phyloP scores from a whole-genome alignment of 2,888 invertebrate genomes.

The Norana najaformis region DNA sequence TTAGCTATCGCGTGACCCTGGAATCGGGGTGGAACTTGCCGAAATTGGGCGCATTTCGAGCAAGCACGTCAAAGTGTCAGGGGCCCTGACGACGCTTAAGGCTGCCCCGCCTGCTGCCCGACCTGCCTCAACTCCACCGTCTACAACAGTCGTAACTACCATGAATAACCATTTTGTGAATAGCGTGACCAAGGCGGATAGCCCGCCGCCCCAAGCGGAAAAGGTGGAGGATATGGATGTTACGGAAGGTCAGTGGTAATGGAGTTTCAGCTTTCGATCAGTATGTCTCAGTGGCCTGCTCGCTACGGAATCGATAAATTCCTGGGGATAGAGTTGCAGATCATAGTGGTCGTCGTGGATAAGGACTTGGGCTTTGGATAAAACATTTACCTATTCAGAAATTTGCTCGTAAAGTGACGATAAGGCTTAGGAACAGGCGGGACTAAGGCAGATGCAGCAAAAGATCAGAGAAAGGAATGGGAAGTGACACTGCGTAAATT shows the following conservation, averaged over 20 bases:
- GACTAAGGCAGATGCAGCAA: background rate
- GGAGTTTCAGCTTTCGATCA: background rate
- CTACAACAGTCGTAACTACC: constrained; percentile 17
- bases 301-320: background rate
- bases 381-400: background rate
- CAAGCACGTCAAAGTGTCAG: constrained; percentile 81
- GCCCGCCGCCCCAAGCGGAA: constrained; percentile 19
- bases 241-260: constrained; percentile 17
- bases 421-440: background rate
- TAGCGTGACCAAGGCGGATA: constrained; percentile 23
- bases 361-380: background rate
- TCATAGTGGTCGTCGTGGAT: background rate
- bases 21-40: constrained; percentile 24
- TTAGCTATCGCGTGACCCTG: constrained; percentile 14
- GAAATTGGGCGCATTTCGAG: constrained; percentile 93
- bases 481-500: background rate
- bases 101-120: background rate
- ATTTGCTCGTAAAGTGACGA: background rate
- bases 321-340: too few relatives aligned
- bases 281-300: background rate
- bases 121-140: constrained; percentile 20
- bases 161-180: constrained; percentile 25
- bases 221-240: constrained; percentile 19
- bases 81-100: constrained; percentile 70
- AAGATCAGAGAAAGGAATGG: background rate